Percentiles rank a stretch among this genome's conserved stretches.
These are phyloP conservation scores for Anthopleura sola DNA, from an alignment of 64 coral and sea anemone genomes.

Conservation along the genomic window DNA sequence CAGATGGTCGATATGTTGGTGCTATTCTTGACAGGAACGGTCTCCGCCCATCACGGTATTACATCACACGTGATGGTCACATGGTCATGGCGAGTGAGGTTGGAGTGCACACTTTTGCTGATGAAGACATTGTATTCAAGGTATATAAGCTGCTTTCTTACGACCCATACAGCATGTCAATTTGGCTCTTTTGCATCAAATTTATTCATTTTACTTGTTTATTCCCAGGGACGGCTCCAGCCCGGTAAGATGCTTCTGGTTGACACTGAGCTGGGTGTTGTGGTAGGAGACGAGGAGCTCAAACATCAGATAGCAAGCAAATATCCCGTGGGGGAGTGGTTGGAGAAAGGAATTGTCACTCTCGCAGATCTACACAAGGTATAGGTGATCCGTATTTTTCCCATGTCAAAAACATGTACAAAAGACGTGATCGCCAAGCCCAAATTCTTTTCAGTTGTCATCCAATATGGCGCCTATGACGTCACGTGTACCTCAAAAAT, in stretches of 20 bases:
- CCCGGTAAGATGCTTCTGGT: conserved; percentile 91
- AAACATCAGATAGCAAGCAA: conserved; percentile 64
- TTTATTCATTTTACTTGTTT: not conserved
- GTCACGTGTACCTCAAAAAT: too few relatives aligned
- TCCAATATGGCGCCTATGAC: too few relatives aligned
- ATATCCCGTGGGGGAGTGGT: conserved; percentile 66
- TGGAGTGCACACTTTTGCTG: conserved; percentile 78
- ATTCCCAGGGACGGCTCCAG: conserved; percentile 70
- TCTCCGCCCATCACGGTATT: conserved; percentile 86
- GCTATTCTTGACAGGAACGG: conserved; percentile 92
- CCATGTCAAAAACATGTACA: too few relatives aligned
- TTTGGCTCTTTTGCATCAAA: too few relatives aligned
- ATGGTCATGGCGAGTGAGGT: conserved; percentile 98
- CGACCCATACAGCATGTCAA: too few relatives aligned
- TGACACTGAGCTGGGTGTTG: conserved; percentile 61
- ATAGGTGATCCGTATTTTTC: too few relatives aligned
- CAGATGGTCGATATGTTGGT: conserved; percentile 94
- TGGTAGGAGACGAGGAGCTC: conserved; percentile 83
- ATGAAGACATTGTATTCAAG: conserved; percentile 87
- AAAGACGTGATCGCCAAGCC: too few relatives aligned
- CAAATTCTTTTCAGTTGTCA: too few relatives aligned
- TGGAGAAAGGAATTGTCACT: conserved; percentile 57
- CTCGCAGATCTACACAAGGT: conserved; percentile 63
- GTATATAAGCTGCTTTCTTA: conserved; percentile 9
- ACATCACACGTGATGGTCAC: conserved; percentile 69